Evolutionary conservation across 1,140 invertebrate species (phyloP).

Genomic region (Brachionus calyciflorus): DNA sequence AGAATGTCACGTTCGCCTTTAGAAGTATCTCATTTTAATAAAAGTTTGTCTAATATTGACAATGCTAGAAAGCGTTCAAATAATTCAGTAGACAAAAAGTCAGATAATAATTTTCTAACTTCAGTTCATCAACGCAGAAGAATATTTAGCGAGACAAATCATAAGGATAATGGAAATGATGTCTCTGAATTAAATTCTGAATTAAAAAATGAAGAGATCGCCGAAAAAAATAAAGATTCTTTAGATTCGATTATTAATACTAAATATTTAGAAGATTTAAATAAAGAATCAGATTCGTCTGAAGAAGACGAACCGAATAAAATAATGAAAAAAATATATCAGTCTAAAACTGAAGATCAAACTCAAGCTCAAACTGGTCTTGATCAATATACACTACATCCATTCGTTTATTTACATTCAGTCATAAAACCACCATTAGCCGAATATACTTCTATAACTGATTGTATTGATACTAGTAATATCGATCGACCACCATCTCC

Average conservation of each 20-base stretch:
- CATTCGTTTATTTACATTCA: constrained; percentile 34
- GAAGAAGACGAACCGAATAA: not conserved
- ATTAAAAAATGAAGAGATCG: not conserved
- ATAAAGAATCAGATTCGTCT: not conserved
- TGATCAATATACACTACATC: constrained; percentile 4
- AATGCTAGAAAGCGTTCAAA: not conserved
- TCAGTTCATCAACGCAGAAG: not conserved
- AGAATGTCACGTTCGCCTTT: constrained; percentile 7
- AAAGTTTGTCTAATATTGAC: not conserved
- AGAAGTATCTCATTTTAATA: not conserved
- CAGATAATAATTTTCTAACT: no score
- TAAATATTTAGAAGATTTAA: not conserved
- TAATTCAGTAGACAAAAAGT: not conserved
- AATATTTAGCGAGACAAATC: not conserved
- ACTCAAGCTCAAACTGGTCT: not conserved
- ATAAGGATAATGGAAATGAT: not conserved
- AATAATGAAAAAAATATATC: constrained; percentile 13
- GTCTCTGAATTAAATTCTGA: not conserved
- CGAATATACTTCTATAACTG: constrained; percentile 38
- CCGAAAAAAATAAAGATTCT: no score
- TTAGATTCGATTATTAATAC: not conserved
- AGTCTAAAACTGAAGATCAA: not conserved
- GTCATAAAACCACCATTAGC: constrained; percentile 23
- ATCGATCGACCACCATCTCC: constrained; percentile 42
- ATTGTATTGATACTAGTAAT: constrained; percentile 35